Evolutionary conservation across 2,797 vertebrate species (phyloP).

Genomic region (Sitta carolinensis): DNA sequence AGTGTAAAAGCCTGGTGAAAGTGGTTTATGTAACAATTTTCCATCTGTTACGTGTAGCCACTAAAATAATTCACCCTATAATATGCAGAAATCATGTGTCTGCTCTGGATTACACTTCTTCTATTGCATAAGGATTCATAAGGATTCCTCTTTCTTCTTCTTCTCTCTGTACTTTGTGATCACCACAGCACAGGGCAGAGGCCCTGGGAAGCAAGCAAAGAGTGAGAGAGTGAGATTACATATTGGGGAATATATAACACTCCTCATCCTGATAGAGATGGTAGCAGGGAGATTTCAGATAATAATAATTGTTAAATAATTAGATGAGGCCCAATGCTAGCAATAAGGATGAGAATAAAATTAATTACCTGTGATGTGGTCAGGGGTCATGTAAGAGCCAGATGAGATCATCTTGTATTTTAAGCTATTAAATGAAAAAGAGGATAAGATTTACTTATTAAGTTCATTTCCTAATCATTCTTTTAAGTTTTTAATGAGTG

Average conservation of each 20-base stretch:
- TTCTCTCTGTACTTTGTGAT: neutral
- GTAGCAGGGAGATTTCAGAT: neutral
- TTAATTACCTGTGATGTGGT: constrained; percentile 24
- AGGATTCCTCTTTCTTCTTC: neutral
- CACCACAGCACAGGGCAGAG: neutral
- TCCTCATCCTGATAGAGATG: neutral
- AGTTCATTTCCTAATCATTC: constrained; percentile 82
- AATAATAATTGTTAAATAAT: neutral
- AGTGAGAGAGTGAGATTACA: neutral
- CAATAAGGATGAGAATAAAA: constrained; percentile 22
- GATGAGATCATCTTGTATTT: constrained; percentile 69
- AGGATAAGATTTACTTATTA: constrained; percentile 80
- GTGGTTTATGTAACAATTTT: neutral
- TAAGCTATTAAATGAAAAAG: constrained; percentile 75
- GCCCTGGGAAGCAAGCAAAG: neutral
- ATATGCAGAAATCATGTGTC: neutral
- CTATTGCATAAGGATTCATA: neutral
- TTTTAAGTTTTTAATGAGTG: constrained; percentile 83
- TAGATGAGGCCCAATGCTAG: neutral
- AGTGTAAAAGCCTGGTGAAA: neutral
- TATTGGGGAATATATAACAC: neutral
- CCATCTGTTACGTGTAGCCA: neutral
- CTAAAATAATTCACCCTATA: neutral
- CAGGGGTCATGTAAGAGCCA: constrained; percentile 53
- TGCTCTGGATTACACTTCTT: neutral